phyloP scores from a whole-genome alignment of 2,888 invertebrate genomes.

The Stenchaetothrips biformis region DNA sequence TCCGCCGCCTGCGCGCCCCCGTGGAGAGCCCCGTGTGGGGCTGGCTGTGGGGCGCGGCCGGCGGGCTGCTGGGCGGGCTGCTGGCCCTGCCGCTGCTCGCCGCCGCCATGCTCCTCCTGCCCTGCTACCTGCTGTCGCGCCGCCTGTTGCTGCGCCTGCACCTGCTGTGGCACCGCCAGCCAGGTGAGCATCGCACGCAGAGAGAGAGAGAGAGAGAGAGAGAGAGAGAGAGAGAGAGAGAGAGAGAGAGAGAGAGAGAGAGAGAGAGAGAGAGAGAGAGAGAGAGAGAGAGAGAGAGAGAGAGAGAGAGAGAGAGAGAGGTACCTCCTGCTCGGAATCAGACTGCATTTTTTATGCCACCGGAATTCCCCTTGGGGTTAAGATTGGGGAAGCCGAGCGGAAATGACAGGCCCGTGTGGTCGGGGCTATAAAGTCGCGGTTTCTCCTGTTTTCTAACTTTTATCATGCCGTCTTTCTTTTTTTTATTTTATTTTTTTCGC shows the following conservation, averaged over 20 bases:
- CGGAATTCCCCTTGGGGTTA: too few species aligned
- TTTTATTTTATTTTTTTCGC: background rate
- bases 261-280: background rate
- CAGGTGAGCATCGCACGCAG: background rate
- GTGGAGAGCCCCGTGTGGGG: constrained; percentile 17
- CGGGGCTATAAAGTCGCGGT: background rate
- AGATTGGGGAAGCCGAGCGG: too few species aligned
- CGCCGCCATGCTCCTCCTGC: background rate
- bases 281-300: background rate
- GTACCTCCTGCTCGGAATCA: background rate
- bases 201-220: too few species aligned
- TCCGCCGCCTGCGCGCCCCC: constrained; percentile 15
- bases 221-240: background rate
- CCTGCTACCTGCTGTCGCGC: background rate
- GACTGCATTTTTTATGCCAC: too few species aligned
- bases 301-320: background rate
- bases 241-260: background rate
- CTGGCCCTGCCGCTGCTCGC: background rate
- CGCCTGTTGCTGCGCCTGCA: background rate
- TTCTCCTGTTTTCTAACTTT: background rate
- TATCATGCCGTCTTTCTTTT: background rate
- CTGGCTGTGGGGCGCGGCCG: background rate
- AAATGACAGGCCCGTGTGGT: too few species aligned
- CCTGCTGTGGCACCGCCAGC: background rate
- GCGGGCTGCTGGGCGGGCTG: constrained; percentile 1